Conservation (phyloP, 2,797 vertebrate genomes). For the Hydrocynus forskahlii region DNA sequence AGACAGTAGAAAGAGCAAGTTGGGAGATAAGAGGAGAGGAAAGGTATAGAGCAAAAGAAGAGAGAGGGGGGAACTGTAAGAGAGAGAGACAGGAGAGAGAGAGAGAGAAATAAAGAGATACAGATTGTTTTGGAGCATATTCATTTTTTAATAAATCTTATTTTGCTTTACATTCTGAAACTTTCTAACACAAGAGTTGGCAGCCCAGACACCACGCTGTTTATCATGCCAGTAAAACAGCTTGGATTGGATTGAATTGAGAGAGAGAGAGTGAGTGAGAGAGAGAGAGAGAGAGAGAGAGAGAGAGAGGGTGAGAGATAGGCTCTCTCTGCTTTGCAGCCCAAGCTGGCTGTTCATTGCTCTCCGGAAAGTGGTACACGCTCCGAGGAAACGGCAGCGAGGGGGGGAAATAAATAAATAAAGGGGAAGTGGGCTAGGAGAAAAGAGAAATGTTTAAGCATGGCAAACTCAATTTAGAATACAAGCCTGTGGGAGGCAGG, state of each 20-base stretch:
- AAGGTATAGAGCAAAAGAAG: not conserved
- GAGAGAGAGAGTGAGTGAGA: not conserved
- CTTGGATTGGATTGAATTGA: not conserved
- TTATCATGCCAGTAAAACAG: not conserved
- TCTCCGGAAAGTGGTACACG: no score
- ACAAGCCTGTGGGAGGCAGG: constrained; percentile 58
- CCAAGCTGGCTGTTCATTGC: not conserved
- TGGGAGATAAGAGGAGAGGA: not conserved
- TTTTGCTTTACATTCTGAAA: not conserved
- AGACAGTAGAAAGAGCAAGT: not conserved
- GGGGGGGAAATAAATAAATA: not conserved
- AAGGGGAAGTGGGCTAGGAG: not conserved
- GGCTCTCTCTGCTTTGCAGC: not conserved
- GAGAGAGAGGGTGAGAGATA: not conserved
- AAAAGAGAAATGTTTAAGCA: constrained; percentile 33
- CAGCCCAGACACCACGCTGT: not conserved
- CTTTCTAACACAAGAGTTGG: not conserved
- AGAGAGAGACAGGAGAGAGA: not conserved
- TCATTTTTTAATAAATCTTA: no score
- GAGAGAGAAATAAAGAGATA: not conserved
- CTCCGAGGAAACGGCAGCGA: not conserved
- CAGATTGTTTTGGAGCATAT: not conserved
- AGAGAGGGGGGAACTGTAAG: not conserved
- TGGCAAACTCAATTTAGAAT: constrained; percentile 65
- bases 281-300: not conserved